A percentile compares a stretch with the other conserved stretches of the same genome.
Evolutionary conservation across 2,113 vertebrate genomes (phyloP).

Genomic region (Semnornis frantzii): DNA sequence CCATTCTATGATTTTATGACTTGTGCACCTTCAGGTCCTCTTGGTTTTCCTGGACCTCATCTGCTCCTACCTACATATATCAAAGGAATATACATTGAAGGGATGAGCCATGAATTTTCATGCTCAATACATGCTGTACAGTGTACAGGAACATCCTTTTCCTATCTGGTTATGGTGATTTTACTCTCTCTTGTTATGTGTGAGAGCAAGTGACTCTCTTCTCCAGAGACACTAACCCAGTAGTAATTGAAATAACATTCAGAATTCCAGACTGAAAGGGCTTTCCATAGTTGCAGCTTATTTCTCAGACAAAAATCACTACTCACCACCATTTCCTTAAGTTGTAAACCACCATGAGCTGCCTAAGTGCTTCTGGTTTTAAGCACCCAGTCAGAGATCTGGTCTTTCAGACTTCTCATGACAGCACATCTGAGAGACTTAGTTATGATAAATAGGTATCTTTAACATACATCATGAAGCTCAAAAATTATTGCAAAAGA

Average conservation of each 20-base stretch:
- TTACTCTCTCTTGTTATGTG: not conserved
- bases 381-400: not conserved
- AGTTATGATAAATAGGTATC: not conserved
- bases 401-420: not conserved
- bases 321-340: not conserved
- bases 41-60: too few species aligned
- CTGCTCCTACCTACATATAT: too few species aligned
- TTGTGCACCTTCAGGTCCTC: too few species aligned
- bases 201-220: not conserved
- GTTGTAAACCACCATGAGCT: not conserved
- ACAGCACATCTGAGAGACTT: not conserved
- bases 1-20: too few species aligned
- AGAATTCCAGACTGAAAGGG: not conserved
- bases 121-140: too few species aligned
- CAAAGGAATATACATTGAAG: too few species aligned
- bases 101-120: too few species aligned
- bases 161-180: not conserved
- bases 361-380: conserved; percentile 1
- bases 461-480: not conserved
- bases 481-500: not conserved
- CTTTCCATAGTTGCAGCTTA: not conserved
- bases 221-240: not conserved
- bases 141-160: too few species aligned
- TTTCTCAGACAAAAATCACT: not conserved
- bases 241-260: not conserved